Percentiles rank a stretch among this genome's conserved stretches.
Evolutionary conservation across 2,797 vertebrate species (phyloP).

Genomic region (Brachyalestes nurse): DNA sequence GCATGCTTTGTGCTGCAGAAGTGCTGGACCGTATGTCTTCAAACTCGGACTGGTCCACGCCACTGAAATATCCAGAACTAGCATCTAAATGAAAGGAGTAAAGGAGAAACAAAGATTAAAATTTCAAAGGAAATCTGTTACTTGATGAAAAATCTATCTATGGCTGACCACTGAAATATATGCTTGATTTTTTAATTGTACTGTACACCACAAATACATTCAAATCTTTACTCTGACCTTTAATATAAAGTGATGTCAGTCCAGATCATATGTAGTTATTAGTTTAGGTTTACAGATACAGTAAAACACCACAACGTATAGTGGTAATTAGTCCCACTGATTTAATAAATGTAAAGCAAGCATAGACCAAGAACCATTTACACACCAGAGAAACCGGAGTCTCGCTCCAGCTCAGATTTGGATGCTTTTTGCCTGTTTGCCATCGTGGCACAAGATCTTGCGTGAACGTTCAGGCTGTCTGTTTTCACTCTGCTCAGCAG

Average conservation of each 20-base stretch:
- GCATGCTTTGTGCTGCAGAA: conserved; percentile 69
- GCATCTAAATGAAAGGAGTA: conserved; percentile 76
- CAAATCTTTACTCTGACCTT: no score
- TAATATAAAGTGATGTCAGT: background rate
- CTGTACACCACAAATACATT: no score
- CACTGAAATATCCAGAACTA: conserved; percentile 87
- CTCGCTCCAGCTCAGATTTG: conserved; percentile 83
- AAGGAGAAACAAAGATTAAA: background rate
- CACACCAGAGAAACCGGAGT: conserved; percentile 90
- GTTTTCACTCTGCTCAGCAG: conserved; percentile 47
- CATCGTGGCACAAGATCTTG: conserved; percentile 61
- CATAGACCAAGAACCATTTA: background rate
- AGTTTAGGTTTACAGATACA: background rate
- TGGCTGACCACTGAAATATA: background rate
- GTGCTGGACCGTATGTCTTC: conserved; percentile 78
- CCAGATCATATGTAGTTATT: background rate
- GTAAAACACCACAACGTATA: background rate
- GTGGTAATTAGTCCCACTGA: background rate
- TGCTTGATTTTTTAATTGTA: background rate
- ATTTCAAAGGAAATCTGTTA: background rate
- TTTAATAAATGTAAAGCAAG: background rate
- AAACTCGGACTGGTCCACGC: conserved; percentile 84
- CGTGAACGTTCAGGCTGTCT: conserved; percentile 54
- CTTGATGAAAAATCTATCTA: background rate
- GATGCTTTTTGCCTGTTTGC: conserved; percentile 59